Conservation (phyloP, 1,140 invertebrate genomes). For the Macrobrachium nipponense region DNA sequence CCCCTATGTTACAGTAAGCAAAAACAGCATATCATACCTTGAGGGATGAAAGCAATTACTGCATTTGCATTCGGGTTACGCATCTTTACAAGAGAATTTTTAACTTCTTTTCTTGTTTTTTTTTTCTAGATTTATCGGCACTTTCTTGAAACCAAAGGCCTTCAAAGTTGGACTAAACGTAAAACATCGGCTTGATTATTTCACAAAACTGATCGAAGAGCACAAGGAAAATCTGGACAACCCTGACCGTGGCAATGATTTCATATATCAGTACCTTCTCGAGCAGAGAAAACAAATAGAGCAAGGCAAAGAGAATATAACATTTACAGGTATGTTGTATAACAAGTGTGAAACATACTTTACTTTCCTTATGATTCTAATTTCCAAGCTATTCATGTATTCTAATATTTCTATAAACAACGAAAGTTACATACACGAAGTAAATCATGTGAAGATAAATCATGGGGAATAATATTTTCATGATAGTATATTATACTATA, state of each 20-base stretch:
- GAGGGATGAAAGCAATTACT: neutral
- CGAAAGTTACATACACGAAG: too few species aligned
- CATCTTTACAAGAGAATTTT: too few species aligned
- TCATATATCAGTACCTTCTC: slow-evolving; percentile 51
- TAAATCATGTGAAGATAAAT: too few species aligned
- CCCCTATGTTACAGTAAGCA: slow-evolving; percentile 56
- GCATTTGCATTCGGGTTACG: too few species aligned
- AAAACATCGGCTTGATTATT: slow-evolving; percentile 53
- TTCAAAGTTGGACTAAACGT: slow-evolving; percentile 50
- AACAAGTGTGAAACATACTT: too few species aligned
- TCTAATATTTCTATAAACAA: too few species aligned
- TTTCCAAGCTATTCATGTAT: too few species aligned
- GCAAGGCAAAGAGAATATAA: slow-evolving; percentile 38
- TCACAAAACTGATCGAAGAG: slow-evolving; percentile 42
- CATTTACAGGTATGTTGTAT: slow-evolving; percentile 48
- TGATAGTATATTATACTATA: too few species aligned
- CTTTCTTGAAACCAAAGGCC: slow-evolving; percentile 49
- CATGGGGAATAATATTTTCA: too few species aligned
- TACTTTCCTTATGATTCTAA: too few species aligned
- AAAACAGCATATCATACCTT: neutral
- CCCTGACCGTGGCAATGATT: slow-evolving; percentile 41
- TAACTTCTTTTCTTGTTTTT: neutral
- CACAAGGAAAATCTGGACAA: slow-evolving; percentile 53
- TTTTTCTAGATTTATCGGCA: slow-evolving; percentile 50
- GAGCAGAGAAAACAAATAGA: slow-evolving; percentile 43